Conservation (phyloP, 2,888 invertebrate species). For the Dyspetes luteomarginatus region DNA sequence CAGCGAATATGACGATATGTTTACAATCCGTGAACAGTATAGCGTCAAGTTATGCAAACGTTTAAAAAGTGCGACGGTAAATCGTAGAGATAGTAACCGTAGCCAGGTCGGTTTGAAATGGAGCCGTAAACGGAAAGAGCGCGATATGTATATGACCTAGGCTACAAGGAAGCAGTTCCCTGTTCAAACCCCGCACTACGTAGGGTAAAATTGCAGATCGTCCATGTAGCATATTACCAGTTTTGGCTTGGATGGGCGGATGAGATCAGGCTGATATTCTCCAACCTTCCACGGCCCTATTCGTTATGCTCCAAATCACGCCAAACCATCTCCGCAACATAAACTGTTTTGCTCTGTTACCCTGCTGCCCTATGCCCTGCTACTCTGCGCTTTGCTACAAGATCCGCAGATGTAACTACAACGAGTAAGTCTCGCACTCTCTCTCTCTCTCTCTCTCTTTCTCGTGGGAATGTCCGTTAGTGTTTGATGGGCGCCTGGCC, state of each 20-base stretch:
- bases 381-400: neutral
- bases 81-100: too few species aligned
- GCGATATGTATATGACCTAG: slow-evolving; percentile 5
- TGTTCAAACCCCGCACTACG: slow-evolving; percentile 2
- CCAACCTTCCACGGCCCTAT: neutral
- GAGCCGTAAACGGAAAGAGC: slow-evolving; percentile 13
- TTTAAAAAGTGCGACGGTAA: too few species aligned
- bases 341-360: neutral
- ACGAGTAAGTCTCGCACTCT: neutral
- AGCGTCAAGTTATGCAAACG: too few species aligned
- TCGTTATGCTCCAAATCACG: neutral
- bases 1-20: too few species aligned
- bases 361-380: neutral
- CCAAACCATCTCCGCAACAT: neutral
- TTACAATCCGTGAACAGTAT: too few species aligned
- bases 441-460: neutral
- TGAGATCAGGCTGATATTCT: slow-evolving; percentile 3
- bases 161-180: slow-evolving; percentile 12
- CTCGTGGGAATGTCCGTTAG: slow-evolving; percentile 73
- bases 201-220: neutral
- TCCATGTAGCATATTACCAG: slow-evolving; percentile 5
- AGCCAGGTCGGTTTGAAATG: neutral
- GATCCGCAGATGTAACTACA: too few species aligned
- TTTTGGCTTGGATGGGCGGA: slow-evolving; percentile 8
- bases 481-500: slow-evolving; percentile 29